Percentiles rank a stretch among this genome's conserved stretches.
These are phyloP conservation scores for Meteorus colon DNA, from an alignment of 2,888 invertebrate species.

Conservation along the genomic window DNA sequence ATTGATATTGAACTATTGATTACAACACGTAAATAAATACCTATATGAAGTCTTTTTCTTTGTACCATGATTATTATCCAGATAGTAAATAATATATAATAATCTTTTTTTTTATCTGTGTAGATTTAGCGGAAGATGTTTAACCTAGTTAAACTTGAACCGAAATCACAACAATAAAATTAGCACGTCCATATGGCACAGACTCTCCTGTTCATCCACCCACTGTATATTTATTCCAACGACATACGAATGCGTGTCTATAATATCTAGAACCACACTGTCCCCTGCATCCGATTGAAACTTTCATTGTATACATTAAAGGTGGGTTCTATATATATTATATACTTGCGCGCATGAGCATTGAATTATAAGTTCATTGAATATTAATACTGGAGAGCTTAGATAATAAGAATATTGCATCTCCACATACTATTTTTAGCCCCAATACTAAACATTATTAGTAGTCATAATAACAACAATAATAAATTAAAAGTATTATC, in stretches of 20 bases:
- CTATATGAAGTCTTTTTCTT: background rate
- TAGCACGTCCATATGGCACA: conserved; percentile 49
- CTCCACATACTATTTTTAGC: background rate
- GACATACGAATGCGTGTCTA: conserved; percentile 6
- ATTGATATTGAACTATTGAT: background rate
- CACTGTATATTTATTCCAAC: conserved; percentile 9
- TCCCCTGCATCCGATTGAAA: conserved; percentile 14
- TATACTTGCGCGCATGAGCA: conserved; percentile 46
- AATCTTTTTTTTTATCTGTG: conserved; percentile 5
- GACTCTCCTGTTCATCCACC: conserved; percentile 27
- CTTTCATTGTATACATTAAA: conserved; percentile 33
- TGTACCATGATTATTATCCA: background rate
- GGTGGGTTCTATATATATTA: conserved; percentile 27
- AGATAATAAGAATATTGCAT: background rate
- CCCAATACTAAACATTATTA: too few relatives aligned
- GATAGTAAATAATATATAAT: conserved; percentile 44
- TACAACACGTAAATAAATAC: background rate
- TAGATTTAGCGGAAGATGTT: conserved; percentile 50
- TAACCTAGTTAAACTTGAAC: conserved; percentile 51
- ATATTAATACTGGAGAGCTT: conserved; percentile 1
- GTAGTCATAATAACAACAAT: too few relatives aligned
- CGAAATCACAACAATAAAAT: conserved; percentile 48
- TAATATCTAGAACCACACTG: background rate
- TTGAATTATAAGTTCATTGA: conserved; percentile 30
- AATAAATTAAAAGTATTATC: too few relatives aligned